A percentile compares a stretch with the other conserved stretches of the same genome.
phyloP scores from a whole-genome alignment of 2,113 vertebrate species.

The Menidia beryllina region DNA sequence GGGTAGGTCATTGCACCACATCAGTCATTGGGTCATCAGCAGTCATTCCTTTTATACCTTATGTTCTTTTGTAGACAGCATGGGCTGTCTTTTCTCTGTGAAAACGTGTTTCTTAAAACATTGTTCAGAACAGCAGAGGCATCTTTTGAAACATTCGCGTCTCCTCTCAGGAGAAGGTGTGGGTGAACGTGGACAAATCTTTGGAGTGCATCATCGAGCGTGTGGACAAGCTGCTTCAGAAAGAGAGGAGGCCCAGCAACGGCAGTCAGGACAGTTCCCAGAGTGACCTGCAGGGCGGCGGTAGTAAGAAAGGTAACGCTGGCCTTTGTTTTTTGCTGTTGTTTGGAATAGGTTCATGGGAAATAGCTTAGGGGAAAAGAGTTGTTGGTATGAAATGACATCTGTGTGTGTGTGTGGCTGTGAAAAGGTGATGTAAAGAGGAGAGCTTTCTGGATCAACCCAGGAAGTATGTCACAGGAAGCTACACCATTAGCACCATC shows the following conservation, averaged over 20 bases:
- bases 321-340: background rate
- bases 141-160: background rate
- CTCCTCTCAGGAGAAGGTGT: constrained; percentile 91
- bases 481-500: constrained; percentile 63
- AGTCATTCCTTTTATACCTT: background rate
- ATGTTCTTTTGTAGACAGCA: too few species aligned
- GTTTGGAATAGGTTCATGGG: background rate
- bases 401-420: constrained; percentile 27
- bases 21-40: background rate
- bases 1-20: constrained; percentile 82
- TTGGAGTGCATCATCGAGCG: constrained; percentile 97
- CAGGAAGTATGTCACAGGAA: constrained; percentile 75
- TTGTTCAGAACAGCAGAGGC: background rate
- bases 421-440: constrained; percentile 89
- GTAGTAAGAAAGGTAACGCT: constrained; percentile 91
- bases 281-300: constrained; percentile 79
- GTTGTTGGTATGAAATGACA: background rate
- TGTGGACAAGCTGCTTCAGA: constrained; percentile 96
- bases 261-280: constrained; percentile 86
- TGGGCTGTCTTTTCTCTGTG: too few species aligned
- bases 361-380: too few species aligned
- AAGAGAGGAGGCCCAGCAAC: constrained; percentile 86
- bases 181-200: constrained; percentile 98
- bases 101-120: background rate
- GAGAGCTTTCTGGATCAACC: constrained; percentile 96